Conservation (phyloP, 2,888 invertebrate species). For the Drosophila stalkeri region DNA sequence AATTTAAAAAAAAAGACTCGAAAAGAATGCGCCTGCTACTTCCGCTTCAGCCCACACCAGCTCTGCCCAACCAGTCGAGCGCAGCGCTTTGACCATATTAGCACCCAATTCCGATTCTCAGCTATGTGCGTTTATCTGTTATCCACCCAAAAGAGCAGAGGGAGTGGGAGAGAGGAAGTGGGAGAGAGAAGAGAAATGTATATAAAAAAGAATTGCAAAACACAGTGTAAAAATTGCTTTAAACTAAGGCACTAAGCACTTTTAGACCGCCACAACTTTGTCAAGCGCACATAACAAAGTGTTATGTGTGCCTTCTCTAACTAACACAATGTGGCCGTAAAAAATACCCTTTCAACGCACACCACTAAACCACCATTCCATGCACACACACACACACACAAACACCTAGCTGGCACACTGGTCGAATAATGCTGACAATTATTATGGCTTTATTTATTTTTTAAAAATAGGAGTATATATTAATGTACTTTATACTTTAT, state of each 20-base stretch:
- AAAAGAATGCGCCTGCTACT: constrained; percentile 33
- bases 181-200: neutral
- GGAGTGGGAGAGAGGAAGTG: neutral
- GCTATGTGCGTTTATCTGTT: constrained; percentile 60
- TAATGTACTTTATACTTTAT: too few relatives aligned
- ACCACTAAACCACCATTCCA: neutral
- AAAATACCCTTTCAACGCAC: constrained; percentile 61
- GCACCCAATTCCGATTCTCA: constrained; percentile 68
- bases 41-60: constrained; percentile 22
- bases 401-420: constrained; percentile 43
- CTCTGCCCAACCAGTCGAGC: constrained; percentile 47
- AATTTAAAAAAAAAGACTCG: constrained; percentile 54
- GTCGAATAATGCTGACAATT: neutral
- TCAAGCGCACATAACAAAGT: constrained; percentile 81
- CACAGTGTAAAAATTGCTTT: constrained; percentile 59
- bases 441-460: neutral
- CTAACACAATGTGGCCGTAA: constrained; percentile 67
- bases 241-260: constrained; percentile 81
- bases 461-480: too few relatives aligned
- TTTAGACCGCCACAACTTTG: constrained; percentile 75
- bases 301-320: constrained; percentile 76
- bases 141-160: constrained; percentile 9
- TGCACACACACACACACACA: constrained; percentile 15
- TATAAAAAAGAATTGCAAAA: constrained; percentile 35
- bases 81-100: constrained; percentile 76